Evolutionary conservation across 2,113 vertebrate genomes (phyloP).

Genomic region (Oryzias javanicus): DNA sequence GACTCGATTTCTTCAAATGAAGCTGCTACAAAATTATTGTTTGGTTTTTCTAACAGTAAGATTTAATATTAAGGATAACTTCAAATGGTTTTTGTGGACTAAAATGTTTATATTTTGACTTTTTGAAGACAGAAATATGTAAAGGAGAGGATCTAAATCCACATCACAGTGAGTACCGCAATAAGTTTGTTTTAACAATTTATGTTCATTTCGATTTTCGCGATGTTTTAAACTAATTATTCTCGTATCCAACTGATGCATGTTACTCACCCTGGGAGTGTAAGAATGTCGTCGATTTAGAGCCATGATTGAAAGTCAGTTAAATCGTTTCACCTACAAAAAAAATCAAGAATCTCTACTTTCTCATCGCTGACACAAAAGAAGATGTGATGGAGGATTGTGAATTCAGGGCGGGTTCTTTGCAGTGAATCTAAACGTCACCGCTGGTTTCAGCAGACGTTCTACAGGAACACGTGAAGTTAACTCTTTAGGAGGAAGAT

Average conservation of each 20-base stretch:
- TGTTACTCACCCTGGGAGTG: conserved; percentile 64
- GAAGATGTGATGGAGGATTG: neutral
- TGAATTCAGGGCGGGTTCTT: conserved; percentile 37
- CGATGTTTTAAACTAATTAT: neutral
- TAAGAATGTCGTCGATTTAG: conserved; percentile 66
- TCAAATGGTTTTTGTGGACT: neutral
- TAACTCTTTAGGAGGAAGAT: too few species aligned
- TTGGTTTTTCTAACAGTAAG: neutral
- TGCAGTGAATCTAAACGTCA: conserved; percentile 32
- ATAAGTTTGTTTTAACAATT: neutral
- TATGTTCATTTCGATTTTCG: neutral
- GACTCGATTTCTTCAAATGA: neutral
- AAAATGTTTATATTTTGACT: neutral
- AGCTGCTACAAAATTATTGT: conserved; percentile 3
- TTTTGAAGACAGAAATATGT: conserved; percentile 5
- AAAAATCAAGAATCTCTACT: conserved; percentile 11
- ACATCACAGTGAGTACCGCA: conserved; percentile 45
- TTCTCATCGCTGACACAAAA: conserved; percentile 10
- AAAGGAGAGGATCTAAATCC: neutral
- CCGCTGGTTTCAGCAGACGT: conserved; percentile 10
- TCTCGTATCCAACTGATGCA: neutral
- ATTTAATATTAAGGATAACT: neutral
- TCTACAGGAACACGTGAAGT: neutral
- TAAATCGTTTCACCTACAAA: conserved; percentile 12
- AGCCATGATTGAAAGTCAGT: conserved; percentile 44